phyloP scores from a whole-genome alignment of 2,797 vertebrate species.

The Hozukius guyotensis region DNA sequence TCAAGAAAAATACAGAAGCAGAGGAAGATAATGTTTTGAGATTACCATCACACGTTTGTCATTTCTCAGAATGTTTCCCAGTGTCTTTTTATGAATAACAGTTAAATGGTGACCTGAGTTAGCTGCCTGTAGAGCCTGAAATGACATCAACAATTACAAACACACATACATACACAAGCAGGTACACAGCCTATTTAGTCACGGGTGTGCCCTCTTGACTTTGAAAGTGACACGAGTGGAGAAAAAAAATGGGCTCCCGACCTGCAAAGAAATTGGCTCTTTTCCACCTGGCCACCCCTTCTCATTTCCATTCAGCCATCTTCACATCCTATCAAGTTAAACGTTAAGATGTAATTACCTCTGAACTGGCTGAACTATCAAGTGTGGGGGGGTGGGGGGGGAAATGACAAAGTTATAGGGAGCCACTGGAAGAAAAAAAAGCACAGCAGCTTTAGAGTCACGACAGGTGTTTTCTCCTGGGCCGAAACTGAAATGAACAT shows the following conservation, averaged over 20 bases:
- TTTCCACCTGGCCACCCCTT: constrained; percentile 65
- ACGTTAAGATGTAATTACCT: constrained; percentile 75
- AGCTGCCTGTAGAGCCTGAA: neutral
- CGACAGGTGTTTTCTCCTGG: constrained; percentile 77
- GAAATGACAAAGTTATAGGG: constrained; percentile 40
- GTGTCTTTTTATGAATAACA: neutral
- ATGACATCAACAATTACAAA: neutral
- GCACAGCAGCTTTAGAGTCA: constrained; percentile 42
- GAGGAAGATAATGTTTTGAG: neutral
- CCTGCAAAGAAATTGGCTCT: constrained; percentile 57
- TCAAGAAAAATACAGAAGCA: neutral
- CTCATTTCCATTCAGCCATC: constrained; percentile 69
- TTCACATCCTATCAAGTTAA: constrained; percentile 73
- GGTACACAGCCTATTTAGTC: constrained; percentile 39
- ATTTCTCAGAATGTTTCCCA: neutral
- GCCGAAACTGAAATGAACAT: constrained; percentile 74
- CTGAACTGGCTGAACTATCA: constrained; percentile 62
- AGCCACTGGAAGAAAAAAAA: constrained; percentile 7
- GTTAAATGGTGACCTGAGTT: neutral
- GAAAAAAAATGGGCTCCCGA: constrained; percentile 27
- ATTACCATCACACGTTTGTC: neutral
- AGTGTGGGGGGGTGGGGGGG: constrained; percentile 19
- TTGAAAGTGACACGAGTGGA: constrained; percentile 54
- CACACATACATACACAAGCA: neutral
- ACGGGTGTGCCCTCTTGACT: constrained; percentile 48